Evolutionary conservation across 2,113 vertebrate species (phyloP).

Genomic region (Pterocles burchelli): DNA sequence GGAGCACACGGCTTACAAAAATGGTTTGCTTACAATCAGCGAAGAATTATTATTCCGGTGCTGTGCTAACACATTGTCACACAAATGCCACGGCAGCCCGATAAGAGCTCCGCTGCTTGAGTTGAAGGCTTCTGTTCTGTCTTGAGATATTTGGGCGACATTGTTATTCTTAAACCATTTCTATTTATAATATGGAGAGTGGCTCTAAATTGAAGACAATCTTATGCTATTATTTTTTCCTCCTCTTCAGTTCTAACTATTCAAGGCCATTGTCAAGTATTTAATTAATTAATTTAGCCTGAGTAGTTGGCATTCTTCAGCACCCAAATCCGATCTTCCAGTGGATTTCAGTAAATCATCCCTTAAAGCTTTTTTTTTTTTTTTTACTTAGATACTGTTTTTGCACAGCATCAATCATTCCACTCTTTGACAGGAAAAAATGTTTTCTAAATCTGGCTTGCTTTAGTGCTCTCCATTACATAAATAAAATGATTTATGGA

Average conservation of each 20-base stretch:
- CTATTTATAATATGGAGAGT: not conserved
- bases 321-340: not conserved
- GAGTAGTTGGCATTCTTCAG: not conserved
- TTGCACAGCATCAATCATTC: constrained; percentile 61
- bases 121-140: not conserved
- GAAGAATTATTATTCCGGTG: not conserved
- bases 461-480: constrained; percentile 49
- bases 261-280: not conserved
- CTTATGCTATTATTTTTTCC: fast-evolving
- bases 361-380: not conserved
- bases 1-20: not conserved
- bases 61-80: not conserved
- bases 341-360: constrained; percentile 58
- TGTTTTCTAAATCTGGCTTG: constrained; percentile 47
- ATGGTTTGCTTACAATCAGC: not conserved
- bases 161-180: not conserved
- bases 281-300: constrained; percentile 28
- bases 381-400: not conserved
- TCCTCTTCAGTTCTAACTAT: not conserved
- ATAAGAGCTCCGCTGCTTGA: not conserved
- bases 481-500: constrained; percentile 69
- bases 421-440: constrained; percentile 31
- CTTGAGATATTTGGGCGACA: not conserved
- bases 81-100: not conserved
- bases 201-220: not conserved